phyloP scores from a whole-genome alignment of 2,113 vertebrate genomes.

The Eubucco bourcierii region DNA sequence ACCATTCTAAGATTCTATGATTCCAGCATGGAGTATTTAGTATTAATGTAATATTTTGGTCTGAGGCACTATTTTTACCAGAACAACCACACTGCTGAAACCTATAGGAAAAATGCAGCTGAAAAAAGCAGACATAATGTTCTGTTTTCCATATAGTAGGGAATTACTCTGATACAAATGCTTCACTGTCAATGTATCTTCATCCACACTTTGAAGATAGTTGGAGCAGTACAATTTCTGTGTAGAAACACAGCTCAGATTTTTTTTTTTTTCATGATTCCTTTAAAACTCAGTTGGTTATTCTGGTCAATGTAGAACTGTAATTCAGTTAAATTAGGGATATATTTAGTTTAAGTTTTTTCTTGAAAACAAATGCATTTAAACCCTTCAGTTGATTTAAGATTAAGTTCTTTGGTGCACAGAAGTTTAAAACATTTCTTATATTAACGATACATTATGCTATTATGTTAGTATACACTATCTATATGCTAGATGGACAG shows the following conservation, averaged over 20 bases:
- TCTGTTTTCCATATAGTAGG: neutral
- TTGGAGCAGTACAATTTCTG: neutral
- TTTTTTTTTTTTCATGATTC: neutral
- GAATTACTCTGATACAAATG: neutral
- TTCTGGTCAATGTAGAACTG: neutral
- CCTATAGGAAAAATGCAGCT: neutral
- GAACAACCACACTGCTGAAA: neutral
- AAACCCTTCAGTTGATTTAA: neutral
- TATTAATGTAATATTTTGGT: neutral
- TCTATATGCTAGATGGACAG: neutral
- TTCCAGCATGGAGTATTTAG: neutral
- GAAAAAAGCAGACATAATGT: neutral
- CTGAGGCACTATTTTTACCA: neutral
- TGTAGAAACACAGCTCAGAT: neutral
- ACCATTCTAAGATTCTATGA: too few relatives aligned
- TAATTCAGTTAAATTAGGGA: neutral
- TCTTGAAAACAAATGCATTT: neutral
- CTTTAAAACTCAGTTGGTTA: neutral
- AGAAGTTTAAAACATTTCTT: neutral
- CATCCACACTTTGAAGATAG: neutral
- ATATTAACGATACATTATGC: neutral
- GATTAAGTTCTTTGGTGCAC: constrained; percentile 8
- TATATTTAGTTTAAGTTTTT: neutral
- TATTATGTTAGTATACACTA: neutral
- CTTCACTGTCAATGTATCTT: neutral